Evolutionary conservation across 2,113 vertebrate species (phyloP), one percentile per base, ranked within the genome.

Genomic region (Melozone crissalis): DNA sequence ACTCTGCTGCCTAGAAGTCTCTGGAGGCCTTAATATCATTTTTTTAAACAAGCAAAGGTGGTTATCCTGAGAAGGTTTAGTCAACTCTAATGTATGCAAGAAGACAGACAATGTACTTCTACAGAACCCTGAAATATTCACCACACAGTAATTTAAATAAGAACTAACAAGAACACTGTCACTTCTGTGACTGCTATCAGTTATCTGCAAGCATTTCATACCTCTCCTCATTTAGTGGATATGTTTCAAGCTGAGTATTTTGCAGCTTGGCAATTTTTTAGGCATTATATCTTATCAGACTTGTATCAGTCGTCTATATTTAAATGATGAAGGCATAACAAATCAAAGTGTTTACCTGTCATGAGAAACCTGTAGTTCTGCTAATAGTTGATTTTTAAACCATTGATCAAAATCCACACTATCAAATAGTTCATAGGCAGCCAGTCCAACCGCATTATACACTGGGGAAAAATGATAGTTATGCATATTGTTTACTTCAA

Each of bases 371-470:
- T 99, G 99, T 28, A 99, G 98, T 96, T 99, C 99, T 76, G 98
- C 98, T 84, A 99, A 98, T 37, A 99, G 98, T 41, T 99, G 99
- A 96, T 98, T 99, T 97, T 99, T 99, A 98, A 99, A 99, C 99
- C 99, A 99, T 87, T 99, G 98, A 98, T 99, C 99, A 97, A 99
- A 99, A 98, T 99, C 99, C 98, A 99, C 99, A 74, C 98, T 99
- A 97, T 99, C 99, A 97, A 99, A 99, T 10, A 99, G 98, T 87
- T 99, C 99, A 95, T 99, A 99, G 46, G 99, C 99, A 61, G 99
- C 99, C 89, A 99, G 97, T 90, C 99, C 99, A 95, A 99, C 98
- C 4, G 99, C 99, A 97, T 99, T 99, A 97, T 99, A 99, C 41
- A 99, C 99, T 99, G 94, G 21, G 65, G 57, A 93, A 69, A 95